Evolutionary conservation across 2,113 vertebrate genomes (phyloP).

Genomic region (Sarotherodon lohbergeri): DNA sequence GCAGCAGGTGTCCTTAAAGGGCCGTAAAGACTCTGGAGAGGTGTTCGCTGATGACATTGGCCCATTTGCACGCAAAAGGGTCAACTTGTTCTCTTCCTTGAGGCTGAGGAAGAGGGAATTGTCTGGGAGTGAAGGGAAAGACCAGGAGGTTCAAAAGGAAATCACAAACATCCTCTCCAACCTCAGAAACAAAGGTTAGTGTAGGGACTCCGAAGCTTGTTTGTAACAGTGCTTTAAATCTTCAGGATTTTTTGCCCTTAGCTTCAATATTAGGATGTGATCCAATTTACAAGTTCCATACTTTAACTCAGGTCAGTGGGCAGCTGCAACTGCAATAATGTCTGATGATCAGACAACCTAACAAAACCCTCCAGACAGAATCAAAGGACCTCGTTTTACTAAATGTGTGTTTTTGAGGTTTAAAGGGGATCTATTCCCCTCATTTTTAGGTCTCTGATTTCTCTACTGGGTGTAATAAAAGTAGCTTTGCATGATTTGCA

Average conservation of each 20-base stretch:
- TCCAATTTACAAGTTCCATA: background rate
- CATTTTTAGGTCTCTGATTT: background rate
- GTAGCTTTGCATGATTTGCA: background rate
- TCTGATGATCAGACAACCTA: background rate
- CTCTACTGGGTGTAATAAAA: background rate
- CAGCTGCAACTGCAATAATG: background rate
- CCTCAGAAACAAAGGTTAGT: constrained; percentile 66
- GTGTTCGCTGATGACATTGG: constrained; percentile 38
- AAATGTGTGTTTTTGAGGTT: background rate
- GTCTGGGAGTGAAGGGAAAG: background rate
- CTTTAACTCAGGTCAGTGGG: background rate
- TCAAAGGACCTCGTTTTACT: background rate
- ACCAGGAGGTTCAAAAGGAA: constrained; percentile 50
- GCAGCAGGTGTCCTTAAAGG: constrained; percentile 60
- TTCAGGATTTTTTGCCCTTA: background rate
- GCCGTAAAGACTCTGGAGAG: constrained; percentile 14
- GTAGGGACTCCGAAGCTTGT: background rate
- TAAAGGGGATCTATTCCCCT: background rate
- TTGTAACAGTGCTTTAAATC: background rate
- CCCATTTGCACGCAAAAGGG: constrained; percentile 27
- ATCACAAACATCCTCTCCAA: constrained; percentile 65
- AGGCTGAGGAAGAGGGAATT: constrained; percentile 57
- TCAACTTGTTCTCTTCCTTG: constrained; percentile 72
- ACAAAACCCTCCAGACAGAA: background rate
- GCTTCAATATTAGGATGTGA: background rate